phyloP scores from a whole-genome alignment of 1,140 invertebrate species.

The Orius insidiosus region DNA sequence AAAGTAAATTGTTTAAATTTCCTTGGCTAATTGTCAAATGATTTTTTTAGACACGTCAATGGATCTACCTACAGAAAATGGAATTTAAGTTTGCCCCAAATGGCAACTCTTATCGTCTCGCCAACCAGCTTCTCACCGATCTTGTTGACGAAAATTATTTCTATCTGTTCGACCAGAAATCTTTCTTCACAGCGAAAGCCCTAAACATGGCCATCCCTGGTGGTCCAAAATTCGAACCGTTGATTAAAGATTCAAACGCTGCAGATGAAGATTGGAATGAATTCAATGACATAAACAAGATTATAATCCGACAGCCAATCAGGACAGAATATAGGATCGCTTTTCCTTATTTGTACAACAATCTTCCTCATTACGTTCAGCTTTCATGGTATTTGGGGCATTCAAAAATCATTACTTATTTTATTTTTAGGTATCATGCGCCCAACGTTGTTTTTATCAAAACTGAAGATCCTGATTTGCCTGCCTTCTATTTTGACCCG shows the following conservation, averaged over 20 bases:
- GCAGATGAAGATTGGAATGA: constrained; percentile 99
- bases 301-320: constrained; percentile 96
- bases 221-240: constrained; percentile 97
- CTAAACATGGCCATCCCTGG: constrained; percentile 99
- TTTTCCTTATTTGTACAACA: constrained; percentile 98
- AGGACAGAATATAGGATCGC: constrained; percentile 98
- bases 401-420: constrained; percentile 1
- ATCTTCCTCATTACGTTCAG: constrained; percentile 90
- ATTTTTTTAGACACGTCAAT: constrained; percentile 56
- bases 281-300: constrained; percentile 99
- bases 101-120: constrained; percentile 95
- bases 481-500: constrained; percentile 99
- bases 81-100: constrained; percentile 87
- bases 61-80: constrained; percentile 92
- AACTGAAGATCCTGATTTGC: constrained; percentile 99
- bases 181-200: constrained; percentile 99
- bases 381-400: constrained; percentile 63
- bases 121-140: constrained; percentile 96
- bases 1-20: constrained; percentile 8
- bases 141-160: constrained; percentile 98
- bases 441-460: constrained; percentile 99
- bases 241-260: constrained; percentile 93
- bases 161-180: constrained; percentile 97
- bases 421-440: constrained; percentile 80
- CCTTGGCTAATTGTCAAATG: no score